Percentiles rank a stretch among this genome's conserved stretches.
Conservation (phyloP, 2,888 invertebrate species). For the Mechanitis messenoides region DNA sequence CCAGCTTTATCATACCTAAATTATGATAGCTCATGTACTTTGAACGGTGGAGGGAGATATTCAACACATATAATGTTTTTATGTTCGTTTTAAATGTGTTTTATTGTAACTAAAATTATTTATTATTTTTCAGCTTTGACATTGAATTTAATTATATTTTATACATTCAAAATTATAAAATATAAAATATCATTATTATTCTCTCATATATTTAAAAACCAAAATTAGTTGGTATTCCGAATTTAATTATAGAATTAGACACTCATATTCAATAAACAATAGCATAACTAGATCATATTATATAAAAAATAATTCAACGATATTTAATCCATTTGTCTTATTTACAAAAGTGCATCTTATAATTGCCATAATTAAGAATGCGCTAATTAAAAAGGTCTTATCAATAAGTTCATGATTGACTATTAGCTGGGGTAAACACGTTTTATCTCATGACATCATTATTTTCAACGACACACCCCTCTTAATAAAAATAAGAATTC, state of each 20-base stretch:
- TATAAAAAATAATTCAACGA: neutral
- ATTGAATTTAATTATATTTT: too few species aligned
- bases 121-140: too few species aligned
- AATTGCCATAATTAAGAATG: slow-evolving; percentile 2
- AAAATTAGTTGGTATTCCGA: too few species aligned
- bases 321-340: neutral
- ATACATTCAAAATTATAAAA: too few species aligned
- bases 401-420: slow-evolving; percentile 19
- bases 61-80: too few species aligned
- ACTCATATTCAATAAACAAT: neutral
- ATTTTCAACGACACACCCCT: slow-evolving; percentile 24
- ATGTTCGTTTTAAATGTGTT: too few species aligned
- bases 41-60: slow-evolving; percentile 10
- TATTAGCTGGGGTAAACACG: slow-evolving; percentile 19
- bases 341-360: neutral
- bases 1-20: slow-evolving; percentile 50
- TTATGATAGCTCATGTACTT: slow-evolving; percentile 22
- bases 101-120: too few species aligned
- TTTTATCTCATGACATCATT: slow-evolving; percentile 26
- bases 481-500: too few species aligned
- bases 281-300: neutral
- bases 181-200: too few species aligned
- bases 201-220: too few species aligned
- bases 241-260: too few species aligned
- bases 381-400: slow-evolving; percentile 23